Base-by-base conservation (phyloP, 2,888 invertebrate genomes). In the Eilema depressum region DNA sequence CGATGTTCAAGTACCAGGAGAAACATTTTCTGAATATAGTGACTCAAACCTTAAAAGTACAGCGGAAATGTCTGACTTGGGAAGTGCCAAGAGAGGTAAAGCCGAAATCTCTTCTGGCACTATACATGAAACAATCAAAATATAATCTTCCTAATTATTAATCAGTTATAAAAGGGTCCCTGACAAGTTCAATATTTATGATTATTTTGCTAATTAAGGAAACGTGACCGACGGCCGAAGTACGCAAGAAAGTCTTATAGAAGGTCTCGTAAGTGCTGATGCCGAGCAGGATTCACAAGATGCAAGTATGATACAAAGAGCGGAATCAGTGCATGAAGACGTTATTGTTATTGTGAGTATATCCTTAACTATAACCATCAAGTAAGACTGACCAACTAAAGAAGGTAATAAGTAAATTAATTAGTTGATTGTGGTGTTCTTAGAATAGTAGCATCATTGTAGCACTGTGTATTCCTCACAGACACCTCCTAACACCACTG, bases 181-280 rank as follows among this genome's bases (percentile, higher is more conserved):
- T 90, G 88, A 92, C 89, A 91, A 94, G 93, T 92, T 93, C 92
- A 94, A 93, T 88, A 93, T 94, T 92, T 94, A 93, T 93, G 84
- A 89, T 95, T 95, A 92, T 95, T 95, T 95, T 95, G 93, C 93
- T 92, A 93, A 95, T 94, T 92, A 95, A 95, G 95, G 95, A 92
- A 91, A 91, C 93, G 90, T 86, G 90, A 88, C 83, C 91, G 86
- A 90, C 86, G 93, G 92, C 87, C 89, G 92, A 88, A 92, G 91
- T 87, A 91, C 91, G 79, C 94, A 93, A 83, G 94, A 94, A 88
- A 95, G 90, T 93, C 91, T 93, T 75, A 94, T 95, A 84, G 94
- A 95, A 91, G 95, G 95, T 81, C 89, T 95, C 83, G 87, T 95
- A 77, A 94, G 88, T 84, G 92, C 92, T 77, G 95, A 95, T 85